Base-by-base conservation (phyloP, 2,113 vertebrate species). In the Eclectus roratus region DNA sequence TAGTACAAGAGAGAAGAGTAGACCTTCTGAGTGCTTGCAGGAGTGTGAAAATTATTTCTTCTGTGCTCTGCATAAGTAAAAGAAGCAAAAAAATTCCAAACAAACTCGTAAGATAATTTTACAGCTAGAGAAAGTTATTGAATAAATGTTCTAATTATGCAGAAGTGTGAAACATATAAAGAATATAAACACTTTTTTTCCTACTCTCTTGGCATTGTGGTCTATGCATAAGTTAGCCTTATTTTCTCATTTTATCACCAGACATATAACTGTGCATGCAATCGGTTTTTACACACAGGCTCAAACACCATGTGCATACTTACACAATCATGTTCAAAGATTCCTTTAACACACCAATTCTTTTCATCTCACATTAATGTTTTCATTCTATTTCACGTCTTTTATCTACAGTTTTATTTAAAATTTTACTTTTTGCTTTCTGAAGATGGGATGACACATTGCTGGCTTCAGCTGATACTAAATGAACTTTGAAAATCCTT, bases 391-490 rank as follows among this genome's bases (percentile, higher is more conserved):
- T 85, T 96, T 94, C 96, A 69, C 80, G 93, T 29, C 29, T 91
- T 95, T 93, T 80, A 66, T 88, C 77, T 96, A n/a, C 24, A 93
- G 72, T 80, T 95, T 93, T 91, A 97, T 80, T 96, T 96, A 91
- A 70, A 89, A 80, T 94, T 93, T 93, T 73, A 55, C 19, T 64
- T 89, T 76, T 41, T 56, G 44, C 7, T 91, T 82, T 96, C 68
- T 88, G 58, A 95, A 88, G 77, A 81, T 52, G 61, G 35, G 35
- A 88, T 91, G 79, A 94, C 64, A 74, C 12, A 90, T 80, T 90
- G 85, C 33, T 85, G 24, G 33, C 56, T 84, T 61, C 43, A 41
- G 33, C 27, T 94, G 37, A 47, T 43, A 92, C 71, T 74, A 96
- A 97, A 90, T 91, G 69, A 89, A 55, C 41, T 74, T 49, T 81